Evolutionary conservation across 2,888 invertebrate genomes (phyloP).

Genomic region (Cryptus armator): DNA sequence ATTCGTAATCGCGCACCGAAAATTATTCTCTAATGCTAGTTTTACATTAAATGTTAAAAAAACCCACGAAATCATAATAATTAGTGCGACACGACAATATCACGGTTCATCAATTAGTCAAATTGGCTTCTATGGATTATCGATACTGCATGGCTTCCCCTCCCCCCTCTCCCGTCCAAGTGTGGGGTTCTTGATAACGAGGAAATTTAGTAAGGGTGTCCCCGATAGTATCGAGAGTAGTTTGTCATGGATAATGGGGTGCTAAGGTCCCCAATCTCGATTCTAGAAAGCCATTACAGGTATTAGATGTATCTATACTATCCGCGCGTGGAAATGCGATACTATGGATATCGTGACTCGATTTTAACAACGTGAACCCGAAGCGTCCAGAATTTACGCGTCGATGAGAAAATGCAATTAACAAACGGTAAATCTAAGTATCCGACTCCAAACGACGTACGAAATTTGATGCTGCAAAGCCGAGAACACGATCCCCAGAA

Average conservation of each 20-base stretch:
- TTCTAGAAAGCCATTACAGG: slow-evolving; percentile 62
- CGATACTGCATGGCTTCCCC: background rate
- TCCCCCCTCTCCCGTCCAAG: background rate
- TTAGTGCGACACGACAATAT: background rate
- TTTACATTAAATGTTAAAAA: background rate
- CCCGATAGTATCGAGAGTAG: slow-evolving; percentile 57
- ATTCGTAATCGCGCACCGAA: too few species aligned
- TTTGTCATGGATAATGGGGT: slow-evolving; percentile 66
- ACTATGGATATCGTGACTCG: slow-evolving; percentile 15
- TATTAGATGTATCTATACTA: slow-evolving; percentile 40
- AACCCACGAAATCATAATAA: background rate
- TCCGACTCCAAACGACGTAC: slow-evolving; percentile 13
- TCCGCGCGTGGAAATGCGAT: background rate
- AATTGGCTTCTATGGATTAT: slow-evolving; percentile 4
- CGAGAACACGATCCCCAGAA: background rate
- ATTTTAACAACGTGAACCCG: slow-evolving; percentile 31
- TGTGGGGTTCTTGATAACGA: slow-evolving; percentile 54
- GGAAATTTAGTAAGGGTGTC: slow-evolving; percentile 61
- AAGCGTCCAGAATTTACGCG: background rate
- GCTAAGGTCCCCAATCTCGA: slow-evolving; percentile 64
- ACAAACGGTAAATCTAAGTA: slow-evolving; percentile 1
- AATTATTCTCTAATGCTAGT: too few species aligned
- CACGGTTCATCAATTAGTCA: slow-evolving; percentile 11
- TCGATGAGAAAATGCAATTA: slow-evolving; percentile 20
- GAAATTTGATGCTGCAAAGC: background rate